These are phyloP conservation scores for Colistium nudipinnis DNA, from an alignment of 2,113 vertebrate species.

Conservation along the genomic window DNA sequence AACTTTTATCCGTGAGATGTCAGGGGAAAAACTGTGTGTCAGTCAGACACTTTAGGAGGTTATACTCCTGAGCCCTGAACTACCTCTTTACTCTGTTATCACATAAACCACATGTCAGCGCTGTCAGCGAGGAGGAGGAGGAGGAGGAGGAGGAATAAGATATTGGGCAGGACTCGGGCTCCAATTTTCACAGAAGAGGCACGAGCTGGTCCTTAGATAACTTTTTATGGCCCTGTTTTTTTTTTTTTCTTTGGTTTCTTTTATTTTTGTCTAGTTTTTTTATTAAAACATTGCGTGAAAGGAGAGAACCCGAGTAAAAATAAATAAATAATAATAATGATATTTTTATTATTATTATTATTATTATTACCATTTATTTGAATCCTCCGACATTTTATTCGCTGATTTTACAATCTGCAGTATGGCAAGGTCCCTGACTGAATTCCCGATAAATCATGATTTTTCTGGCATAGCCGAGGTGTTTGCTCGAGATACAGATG, in stretches of 20 bases:
- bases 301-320: background rate
- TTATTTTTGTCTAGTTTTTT: background rate
- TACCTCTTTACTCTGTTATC: slow-evolving; percentile 28
- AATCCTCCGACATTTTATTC: background rate
- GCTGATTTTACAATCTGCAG: background rate
- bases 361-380: too few species aligned
- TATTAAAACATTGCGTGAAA: too few species aligned
- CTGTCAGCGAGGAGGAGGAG: slow-evolving; percentile 2
- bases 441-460: slow-evolving; percentile 34
- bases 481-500: slow-evolving; percentile 28
- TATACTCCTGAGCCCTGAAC: slow-evolving; percentile 10
- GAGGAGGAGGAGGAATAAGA: background rate
- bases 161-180: slow-evolving; percentile 3
- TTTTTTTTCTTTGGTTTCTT: slow-evolving; percentile 4
- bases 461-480: slow-evolving; percentile 23
- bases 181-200: background rate
- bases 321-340: too few species aligned
- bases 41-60: slow-evolving; percentile 2
- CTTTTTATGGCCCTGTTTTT: background rate
- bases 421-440: slow-evolving; percentile 22
- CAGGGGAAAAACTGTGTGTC: slow-evolving; percentile 8
- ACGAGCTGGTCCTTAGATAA: background rate
- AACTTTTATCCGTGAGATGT: slow-evolving; percentile 21
- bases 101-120: slow-evolving; percentile 32
- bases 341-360: too few species aligned